Evolutionary conservation across 1,140 invertebrate genomes (phyloP).

Genomic region (Drosophila ogumai): DNA sequence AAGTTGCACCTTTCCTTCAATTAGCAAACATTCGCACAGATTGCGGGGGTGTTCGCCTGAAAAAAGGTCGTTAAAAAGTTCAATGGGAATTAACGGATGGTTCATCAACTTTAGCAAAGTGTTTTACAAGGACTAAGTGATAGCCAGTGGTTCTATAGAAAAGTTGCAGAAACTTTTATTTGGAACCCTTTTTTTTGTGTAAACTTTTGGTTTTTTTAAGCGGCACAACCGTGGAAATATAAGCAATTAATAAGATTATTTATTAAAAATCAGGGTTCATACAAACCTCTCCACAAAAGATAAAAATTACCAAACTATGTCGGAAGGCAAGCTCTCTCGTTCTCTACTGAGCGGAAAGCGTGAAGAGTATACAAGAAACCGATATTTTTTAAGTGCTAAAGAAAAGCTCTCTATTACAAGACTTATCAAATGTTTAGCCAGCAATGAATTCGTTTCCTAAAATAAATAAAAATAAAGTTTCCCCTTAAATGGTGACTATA

Average conservation of each 20-base stretch:
- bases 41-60: constrained; percentile 3
- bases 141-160: background rate
- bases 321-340: background rate
- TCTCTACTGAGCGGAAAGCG: background rate
- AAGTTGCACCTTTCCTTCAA: constrained; percentile 49
- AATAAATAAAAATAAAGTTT: background rate
- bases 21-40: constrained; percentile 43
- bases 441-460: background rate
- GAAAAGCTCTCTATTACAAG: background rate
- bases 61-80: constrained; percentile 27
- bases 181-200: background rate
- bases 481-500: background rate
- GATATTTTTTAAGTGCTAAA: too few species aligned
- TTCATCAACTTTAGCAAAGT: background rate
- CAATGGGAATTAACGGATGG: constrained; percentile 16
- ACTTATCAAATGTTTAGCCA: too few species aligned
- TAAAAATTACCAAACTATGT: too few species aligned
- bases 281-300: too few species aligned
- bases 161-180: background rate
- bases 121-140: background rate
- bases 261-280: too few species aligned
- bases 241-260: too few species aligned
- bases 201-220: background rate
- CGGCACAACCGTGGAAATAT: background rate
- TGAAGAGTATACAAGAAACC: background rate